Evolutionary conservation across 1,140 invertebrate species (phyloP).

Genomic region (Cydia splendana): DNA sequence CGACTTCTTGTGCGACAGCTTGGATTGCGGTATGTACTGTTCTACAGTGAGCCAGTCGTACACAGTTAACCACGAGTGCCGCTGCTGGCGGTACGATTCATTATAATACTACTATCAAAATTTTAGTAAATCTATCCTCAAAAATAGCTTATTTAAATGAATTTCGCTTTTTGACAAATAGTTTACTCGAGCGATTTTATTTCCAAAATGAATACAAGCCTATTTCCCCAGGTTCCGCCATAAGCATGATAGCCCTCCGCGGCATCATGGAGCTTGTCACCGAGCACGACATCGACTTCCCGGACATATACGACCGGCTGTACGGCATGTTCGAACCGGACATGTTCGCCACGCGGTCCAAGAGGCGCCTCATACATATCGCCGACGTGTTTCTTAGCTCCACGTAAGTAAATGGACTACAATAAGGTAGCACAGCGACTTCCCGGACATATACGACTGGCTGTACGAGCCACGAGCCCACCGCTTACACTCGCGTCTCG

Average conservation of each 20-base stretch:
- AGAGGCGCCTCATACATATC: slow-evolving; percentile 91
- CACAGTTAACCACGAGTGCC: too few species aligned
- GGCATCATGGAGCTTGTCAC: slow-evolving; percentile 95
- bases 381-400: slow-evolving; percentile 95
- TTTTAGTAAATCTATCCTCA: too few species aligned
- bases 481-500: too few species aligned
- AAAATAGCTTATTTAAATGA: too few species aligned
- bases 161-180: too few species aligned
- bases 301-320: slow-evolving; percentile 95
- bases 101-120: too few species aligned
- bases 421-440: neutral
- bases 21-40: slow-evolving; percentile 85
- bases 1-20: slow-evolving; percentile 95
- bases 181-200: too few species aligned
- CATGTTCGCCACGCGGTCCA: slow-evolving; percentile 95
- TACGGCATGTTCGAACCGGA: slow-evolving; percentile 95
- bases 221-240: slow-evolving; percentile 85
- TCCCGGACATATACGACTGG: slow-evolving; percentile 89
- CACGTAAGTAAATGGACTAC: slow-evolving; percentile 83
- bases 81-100: too few species aligned
- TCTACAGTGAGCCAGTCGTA: too few species aligned
- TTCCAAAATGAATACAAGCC: neutral
- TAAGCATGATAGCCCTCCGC: slow-evolving; percentile 94
- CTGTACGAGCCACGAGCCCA: slow-evolving; percentile 96
- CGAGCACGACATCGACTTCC: slow-evolving; percentile 96